Evolutionary conservation across 2,888 invertebrate genomes (phyloP).

Genomic region (Eurytoma adleriae): DNA sequence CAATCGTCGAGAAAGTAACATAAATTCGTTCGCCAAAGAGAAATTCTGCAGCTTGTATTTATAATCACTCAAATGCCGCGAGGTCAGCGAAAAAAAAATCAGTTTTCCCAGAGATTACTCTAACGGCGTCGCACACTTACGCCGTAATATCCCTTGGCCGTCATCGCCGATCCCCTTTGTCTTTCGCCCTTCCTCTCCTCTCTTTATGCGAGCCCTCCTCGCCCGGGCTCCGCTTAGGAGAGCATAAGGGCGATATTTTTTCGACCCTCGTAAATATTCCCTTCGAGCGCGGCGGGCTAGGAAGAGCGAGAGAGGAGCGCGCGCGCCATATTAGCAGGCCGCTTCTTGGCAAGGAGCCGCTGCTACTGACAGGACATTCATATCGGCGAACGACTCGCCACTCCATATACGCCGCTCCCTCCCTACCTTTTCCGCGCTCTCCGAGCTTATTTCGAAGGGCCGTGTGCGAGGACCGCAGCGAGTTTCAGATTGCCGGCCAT

Average conservation of each 20-base stretch:
- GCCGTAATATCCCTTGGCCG: slow-evolving; percentile 33
- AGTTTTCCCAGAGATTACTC: slow-evolving; percentile 24
- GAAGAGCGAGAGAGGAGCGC: slow-evolving; percentile 17
- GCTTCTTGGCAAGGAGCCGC: slow-evolving; percentile 74
- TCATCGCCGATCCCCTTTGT: slow-evolving; percentile 34
- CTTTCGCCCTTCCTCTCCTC: neutral
- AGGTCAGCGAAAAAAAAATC: slow-evolving; percentile 9
- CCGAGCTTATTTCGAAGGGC: neutral
- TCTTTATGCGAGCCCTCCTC: neutral
- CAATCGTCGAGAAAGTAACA: too few relatives aligned
- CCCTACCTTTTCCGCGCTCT: slow-evolving; percentile 4
- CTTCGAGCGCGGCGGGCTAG: slow-evolving; percentile 61
- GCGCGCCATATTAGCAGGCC: slow-evolving; percentile 68
- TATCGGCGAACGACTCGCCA: slow-evolving; percentile 66
- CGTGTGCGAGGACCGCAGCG: slow-evolving; percentile 13
- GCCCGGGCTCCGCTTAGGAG: slow-evolving; percentile 51
- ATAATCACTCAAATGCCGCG: neutral
- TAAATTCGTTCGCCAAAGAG: too few relatives aligned
- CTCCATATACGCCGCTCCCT: slow-evolving; percentile 55
- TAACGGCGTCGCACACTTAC: neutral
- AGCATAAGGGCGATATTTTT: slow-evolving; percentile 56
- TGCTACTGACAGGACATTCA: slow-evolving; percentile 74
- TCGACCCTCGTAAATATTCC: slow-evolving; percentile 72
- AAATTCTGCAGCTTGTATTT: neutral
- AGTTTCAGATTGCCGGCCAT: slow-evolving; percentile 51